phyloP scores from a whole-genome alignment of 2,888 invertebrate species.

The Dynastes tityus region DNA sequence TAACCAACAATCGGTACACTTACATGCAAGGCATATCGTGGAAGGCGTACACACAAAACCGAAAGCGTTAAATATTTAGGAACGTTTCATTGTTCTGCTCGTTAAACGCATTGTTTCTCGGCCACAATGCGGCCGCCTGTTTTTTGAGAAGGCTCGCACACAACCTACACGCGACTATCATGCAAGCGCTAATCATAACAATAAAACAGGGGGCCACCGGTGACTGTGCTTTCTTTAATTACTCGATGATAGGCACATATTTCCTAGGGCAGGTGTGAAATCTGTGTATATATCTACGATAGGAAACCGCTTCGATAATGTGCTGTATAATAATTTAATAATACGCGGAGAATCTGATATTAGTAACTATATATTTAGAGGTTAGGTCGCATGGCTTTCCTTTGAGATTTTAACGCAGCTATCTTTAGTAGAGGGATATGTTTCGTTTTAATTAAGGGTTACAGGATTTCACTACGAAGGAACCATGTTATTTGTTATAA shows the following conservation, averaged over 20 bases:
- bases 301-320: neutral
- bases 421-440: too few relatives aligned
- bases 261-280: slow-evolving; percentile 58
- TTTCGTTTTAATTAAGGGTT: too few relatives aligned
- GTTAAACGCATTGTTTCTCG: slow-evolving; percentile 52
- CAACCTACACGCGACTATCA: slow-evolving; percentile 8
- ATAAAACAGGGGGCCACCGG: slow-evolving; percentile 52
- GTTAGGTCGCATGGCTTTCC: too few relatives aligned
- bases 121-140: slow-evolving; percentile 48
- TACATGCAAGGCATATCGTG: neutral
- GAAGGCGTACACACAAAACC: slow-evolving; percentile 9
- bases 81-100: slow-evolving; percentile 50
- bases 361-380: too few relatives aligned
- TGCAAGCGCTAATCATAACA: slow-evolving; percentile 23
- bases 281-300: slow-evolving; percentile 20
- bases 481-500: too few relatives aligned
- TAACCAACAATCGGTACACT: too few relatives aligned
- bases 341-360: neutral
- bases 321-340: neutral
- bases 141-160: neutral
- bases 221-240: slow-evolving; percentile 58
- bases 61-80: slow-evolving; percentile 49
- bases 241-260: slow-evolving; percentile 58
- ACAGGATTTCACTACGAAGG: too few relatives aligned
- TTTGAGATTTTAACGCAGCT: too few relatives aligned